Evolutionary conservation across 2,888 invertebrate genomes (phyloP), one percentile per base, ranked within the genome.

Genomic region (Leucoptera coffeella): DNA sequence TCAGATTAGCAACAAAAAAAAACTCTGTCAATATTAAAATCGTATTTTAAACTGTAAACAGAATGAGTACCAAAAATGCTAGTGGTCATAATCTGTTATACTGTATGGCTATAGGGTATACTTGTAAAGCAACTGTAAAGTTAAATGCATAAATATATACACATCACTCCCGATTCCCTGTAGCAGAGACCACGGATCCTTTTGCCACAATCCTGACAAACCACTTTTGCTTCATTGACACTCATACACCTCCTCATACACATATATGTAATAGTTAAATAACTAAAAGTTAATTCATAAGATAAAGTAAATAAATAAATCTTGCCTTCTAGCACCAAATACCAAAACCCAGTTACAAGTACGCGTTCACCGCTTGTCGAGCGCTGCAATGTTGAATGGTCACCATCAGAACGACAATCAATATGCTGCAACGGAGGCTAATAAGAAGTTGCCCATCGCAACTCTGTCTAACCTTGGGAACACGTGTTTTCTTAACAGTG

Each of bases 401-500:
- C 69, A 72, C 40, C 69, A 71, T 39, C 47, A 50, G 13, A 39
- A 53, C 31, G 65, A 67, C 30, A 59, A 46, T 46, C 62, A 61
- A 41, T 61, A 65, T 52, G 60, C 55, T 31, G 58, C 59, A 40
- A 44, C 43, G 28, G 40, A 52, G 32, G 57, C 57, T 32, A 10
- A 17, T 3, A 47, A 47, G 39, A 69, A 62, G 38, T 49, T 54
- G 20, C 77, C 80, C 29, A 82, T 88, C 49, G 87, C 88, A 15
- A 83, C 89, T 14, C 72, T 91, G 26, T 84, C 85, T 38, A 91
- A 91, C 56, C 78, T 90, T 48, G 93, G 93, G 35, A 93, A 93
- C 51, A 93, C 93, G 22, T 94, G 93, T 60, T 94, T 90, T 62
- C 74, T 94, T 35, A 94, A 93, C 58, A 90, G 91, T 54, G 89